These are phyloP conservation scores for Knipowitschia caucasica DNA, from an alignment of 2,797 vertebrate genomes.

Conservation along the genomic window DNA sequence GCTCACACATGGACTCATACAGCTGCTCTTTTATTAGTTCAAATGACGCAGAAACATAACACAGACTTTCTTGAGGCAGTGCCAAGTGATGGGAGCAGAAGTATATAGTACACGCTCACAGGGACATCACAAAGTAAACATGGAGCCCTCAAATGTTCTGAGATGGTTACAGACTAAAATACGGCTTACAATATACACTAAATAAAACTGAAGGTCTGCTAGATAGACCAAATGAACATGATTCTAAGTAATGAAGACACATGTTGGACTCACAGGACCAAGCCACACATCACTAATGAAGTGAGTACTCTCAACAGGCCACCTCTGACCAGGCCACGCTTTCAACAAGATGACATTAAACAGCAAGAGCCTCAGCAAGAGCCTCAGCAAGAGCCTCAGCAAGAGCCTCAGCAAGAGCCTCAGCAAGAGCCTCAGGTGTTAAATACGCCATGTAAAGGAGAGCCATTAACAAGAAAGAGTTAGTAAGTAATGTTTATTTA, in stretches of 20 bases:
- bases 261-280: slow-evolving; percentile 26
- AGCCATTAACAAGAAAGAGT: too few species aligned
- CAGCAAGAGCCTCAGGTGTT: too few species aligned
- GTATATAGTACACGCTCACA: slow-evolving; percentile 9
- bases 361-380: slow-evolving; percentile 16
- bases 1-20: slow-evolving; percentile 44
- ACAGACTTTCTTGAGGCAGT: slow-evolving; percentile 31
- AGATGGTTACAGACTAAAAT: not conserved
- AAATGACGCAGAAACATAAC: slow-evolving; percentile 46
- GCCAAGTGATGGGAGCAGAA: slow-evolving; percentile 17
- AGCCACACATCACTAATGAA: slow-evolving; percentile 47
- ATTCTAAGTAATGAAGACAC: slow-evolving; percentile 34
- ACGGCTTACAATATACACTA: not conserved
- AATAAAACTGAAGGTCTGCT: slow-evolving; percentile 32
- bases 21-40: slow-evolving; percentile 53
- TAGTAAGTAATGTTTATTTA: too few species aligned
- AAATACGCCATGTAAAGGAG: too few species aligned
- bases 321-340: slow-evolving; percentile 26
- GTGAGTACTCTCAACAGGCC: slow-evolving; percentile 25
- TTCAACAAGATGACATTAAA: slow-evolving; percentile 10
- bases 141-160: not conserved
- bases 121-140: slow-evolving; percentile 4
- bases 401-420: too few species aligned
- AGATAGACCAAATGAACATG: slow-evolving; percentile 23
- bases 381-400: too few species aligned